These are phyloP conservation scores for Mesorhabditis belari DNA, from an alignment of 2,888 invertebrate genomes.

Conservation along the genomic window DNA sequence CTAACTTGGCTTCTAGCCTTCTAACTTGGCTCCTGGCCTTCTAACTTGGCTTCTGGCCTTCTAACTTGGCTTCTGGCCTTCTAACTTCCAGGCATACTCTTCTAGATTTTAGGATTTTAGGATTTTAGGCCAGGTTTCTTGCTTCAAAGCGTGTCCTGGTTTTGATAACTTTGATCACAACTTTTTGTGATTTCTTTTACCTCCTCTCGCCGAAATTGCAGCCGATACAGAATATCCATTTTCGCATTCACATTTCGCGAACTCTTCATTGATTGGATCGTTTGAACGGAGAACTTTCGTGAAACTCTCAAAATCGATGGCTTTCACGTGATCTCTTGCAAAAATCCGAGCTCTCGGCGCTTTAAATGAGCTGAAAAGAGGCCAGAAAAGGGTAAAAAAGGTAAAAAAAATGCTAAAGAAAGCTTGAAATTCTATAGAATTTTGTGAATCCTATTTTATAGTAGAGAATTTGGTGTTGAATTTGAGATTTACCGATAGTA, in stretches of 20 bases:
- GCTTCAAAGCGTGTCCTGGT: too few relatives aligned
- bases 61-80: too few relatives aligned
- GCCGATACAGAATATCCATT: conserved; percentile 69
- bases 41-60: too few relatives aligned
- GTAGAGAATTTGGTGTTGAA: too few relatives aligned
- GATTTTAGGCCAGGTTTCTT: too few relatives aligned
- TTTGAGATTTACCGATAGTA: conserved; percentile 59
- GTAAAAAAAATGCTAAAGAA: too few relatives aligned
- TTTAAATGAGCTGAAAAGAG: conserved; percentile 64
- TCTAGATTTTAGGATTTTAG: too few relatives aligned
- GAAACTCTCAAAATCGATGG: conserved; percentile 62
- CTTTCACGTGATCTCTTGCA: conserved; percentile 59
- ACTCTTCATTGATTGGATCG: conserved; percentile 65
- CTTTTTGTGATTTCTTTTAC: conserved; percentile 50
- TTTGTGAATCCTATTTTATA: too few relatives aligned
- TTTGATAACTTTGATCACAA: background rate
- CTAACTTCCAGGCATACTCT: too few relatives aligned
- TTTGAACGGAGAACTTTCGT: conserved; percentile 63
- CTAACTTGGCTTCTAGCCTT: too few relatives aligned
- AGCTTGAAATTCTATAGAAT: background rate
- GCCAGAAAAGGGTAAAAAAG: too few relatives aligned
- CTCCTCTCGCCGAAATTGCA: conserved; percentile 66
- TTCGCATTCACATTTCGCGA: conserved; percentile 64
- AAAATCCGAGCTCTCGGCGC: conserved; percentile 43
- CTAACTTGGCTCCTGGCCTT: too few relatives aligned